Percentiles rank a stretch among this genome's conserved stretches.
These are phyloP conservation scores for Temnothorax nylanderi DNA, from an alignment of 1,140 invertebrate species.

Conservation along the genomic window DNA sequence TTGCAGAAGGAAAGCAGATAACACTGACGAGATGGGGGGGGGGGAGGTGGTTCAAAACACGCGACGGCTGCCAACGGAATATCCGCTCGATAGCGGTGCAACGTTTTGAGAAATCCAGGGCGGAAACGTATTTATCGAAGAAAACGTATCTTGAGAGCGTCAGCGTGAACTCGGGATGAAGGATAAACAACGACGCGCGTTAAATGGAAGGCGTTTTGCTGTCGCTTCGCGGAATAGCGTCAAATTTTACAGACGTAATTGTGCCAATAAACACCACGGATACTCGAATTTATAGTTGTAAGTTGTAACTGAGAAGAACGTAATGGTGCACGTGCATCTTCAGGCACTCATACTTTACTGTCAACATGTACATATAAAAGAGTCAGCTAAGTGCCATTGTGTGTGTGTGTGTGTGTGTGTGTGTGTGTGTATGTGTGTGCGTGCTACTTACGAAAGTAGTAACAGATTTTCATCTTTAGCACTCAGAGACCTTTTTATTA, in stretches of 20 bases:
- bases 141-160: slow-evolving; percentile 48
- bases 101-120: slow-evolving; percentile 50
- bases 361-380: too few relatives aligned
- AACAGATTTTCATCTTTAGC: not conserved
- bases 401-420: too few relatives aligned
- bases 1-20: slow-evolving; percentile 72
- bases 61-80: slow-evolving; percentile 37
- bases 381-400: too few relatives aligned
- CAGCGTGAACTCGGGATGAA: slow-evolving; percentile 22
- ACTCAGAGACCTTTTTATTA: not conserved
- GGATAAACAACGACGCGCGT: slow-evolving; percentile 46
- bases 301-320: not conserved
- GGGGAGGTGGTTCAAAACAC: slow-evolving; percentile 41
- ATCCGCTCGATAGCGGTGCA: slow-evolving; percentile 41
- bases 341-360: not conserved
- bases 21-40: slow-evolving; percentile 28
- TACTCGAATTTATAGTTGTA: not conserved
- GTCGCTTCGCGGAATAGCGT: slow-evolving; percentile 17
- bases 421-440: too few relatives aligned
- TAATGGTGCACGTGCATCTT: not conserved
- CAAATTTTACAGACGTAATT: slow-evolving; percentile 8
- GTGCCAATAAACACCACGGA: not conserved
- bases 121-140: slow-evolving; percentile 50
- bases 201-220: slow-evolving; percentile 10
- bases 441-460: too few relatives aligned